Percentiles rank a stretch among this genome's conserved stretches.
These are phyloP conservation scores for Decapterus maruadsi DNA, from an alignment of 2,797 vertebrate genomes.

Conservation along the genomic window DNA sequence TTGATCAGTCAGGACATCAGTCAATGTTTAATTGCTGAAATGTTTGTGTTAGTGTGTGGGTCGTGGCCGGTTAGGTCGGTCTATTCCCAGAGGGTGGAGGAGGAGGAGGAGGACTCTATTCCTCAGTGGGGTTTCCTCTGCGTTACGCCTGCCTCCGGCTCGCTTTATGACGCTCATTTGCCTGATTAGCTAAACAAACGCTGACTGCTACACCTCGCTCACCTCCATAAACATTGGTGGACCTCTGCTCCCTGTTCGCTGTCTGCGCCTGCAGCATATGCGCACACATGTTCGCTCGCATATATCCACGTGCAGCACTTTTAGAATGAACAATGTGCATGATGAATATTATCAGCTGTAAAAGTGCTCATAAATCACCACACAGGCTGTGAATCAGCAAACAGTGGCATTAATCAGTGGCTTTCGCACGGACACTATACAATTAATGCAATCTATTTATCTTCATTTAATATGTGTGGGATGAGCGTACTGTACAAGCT, in stretches of 20 bases:
- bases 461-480: slow-evolving; percentile 68
- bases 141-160: slow-evolving; percentile 50
- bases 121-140: slow-evolving; percentile 45
- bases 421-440: slow-evolving; percentile 71
- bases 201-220: slow-evolving; percentile 50
- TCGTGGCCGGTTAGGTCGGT: slow-evolving; percentile 32
- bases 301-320: slow-evolving; percentile 25
- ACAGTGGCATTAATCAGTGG: slow-evolving; percentile 75
- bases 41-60: slow-evolving; percentile 41
- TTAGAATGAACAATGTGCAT: slow-evolving; percentile 61
- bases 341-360: slow-evolving; percentile 74
- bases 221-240: slow-evolving; percentile 40
- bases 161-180: slow-evolving; percentile 78
- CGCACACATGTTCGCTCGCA: slow-evolving; percentile 10
- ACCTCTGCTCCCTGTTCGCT: slow-evolving; percentile 32
- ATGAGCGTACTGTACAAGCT: slow-evolving; percentile 45
- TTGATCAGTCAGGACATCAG: slow-evolving; percentile 83
- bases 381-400: slow-evolving; percentile 72
- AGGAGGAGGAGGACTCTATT: slow-evolving; percentile 29
- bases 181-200: slow-evolving; percentile 83
- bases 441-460: slow-evolving; percentile 80
- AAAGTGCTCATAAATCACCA: slow-evolving; percentile 79
- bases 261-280: slow-evolving; percentile 7
- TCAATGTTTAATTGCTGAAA: slow-evolving; percentile 81
- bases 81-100: slow-evolving; percentile 48